A percentile compares a stretch with the other conserved stretches of the same genome.
Evolutionary conservation across 92 coral and sea anemone genomes (phyloP).

Genomic region (Palythoa grandiflora): DNA sequence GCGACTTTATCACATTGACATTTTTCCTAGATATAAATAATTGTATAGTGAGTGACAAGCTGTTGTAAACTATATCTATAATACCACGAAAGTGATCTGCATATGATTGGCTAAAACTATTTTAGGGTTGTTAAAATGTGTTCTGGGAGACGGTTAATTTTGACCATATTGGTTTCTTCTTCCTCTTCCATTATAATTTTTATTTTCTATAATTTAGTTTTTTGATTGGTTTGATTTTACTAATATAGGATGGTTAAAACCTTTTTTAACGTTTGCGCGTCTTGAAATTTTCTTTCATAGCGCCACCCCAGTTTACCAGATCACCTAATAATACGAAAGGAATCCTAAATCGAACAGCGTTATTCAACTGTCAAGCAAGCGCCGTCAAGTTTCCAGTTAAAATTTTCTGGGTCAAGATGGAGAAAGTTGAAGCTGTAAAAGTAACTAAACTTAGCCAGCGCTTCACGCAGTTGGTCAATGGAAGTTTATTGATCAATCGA

Average conservation of each 20-base stretch:
- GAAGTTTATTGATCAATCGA: conserved; percentile 61
- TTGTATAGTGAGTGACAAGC: too few species aligned
- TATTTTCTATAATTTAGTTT: too few species aligned
- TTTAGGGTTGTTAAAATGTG: too few species aligned
- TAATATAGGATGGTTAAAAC: not conserved
- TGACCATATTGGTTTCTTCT: too few species aligned
- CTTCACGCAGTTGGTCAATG: conserved; percentile 76
- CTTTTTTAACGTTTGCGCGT: not conserved
- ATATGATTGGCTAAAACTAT: too few species aligned
- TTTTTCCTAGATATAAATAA: too few species aligned
- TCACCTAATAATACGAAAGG: conserved; percentile 63
- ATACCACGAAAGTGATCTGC: too few species aligned
- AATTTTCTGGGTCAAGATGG: conserved; percentile 69
- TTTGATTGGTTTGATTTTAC: too few species aligned
- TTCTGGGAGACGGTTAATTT: too few species aligned
- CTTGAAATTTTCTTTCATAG: conserved; percentile 30
- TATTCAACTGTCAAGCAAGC: conserved; percentile 70
- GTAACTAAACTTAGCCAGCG: conserved; percentile 69
- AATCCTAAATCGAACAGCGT: conserved; percentile 66
- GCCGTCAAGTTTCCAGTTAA: conserved; percentile 44
- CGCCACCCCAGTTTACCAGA: conserved; percentile 63
- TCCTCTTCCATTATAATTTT: too few species aligned
- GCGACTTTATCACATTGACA: too few species aligned
- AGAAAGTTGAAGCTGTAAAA: conserved; percentile 34
- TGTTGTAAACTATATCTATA: too few species aligned